phyloP scores from a whole-genome alignment of 2,113 vertebrate species.

The Aix galericulata region DNA sequence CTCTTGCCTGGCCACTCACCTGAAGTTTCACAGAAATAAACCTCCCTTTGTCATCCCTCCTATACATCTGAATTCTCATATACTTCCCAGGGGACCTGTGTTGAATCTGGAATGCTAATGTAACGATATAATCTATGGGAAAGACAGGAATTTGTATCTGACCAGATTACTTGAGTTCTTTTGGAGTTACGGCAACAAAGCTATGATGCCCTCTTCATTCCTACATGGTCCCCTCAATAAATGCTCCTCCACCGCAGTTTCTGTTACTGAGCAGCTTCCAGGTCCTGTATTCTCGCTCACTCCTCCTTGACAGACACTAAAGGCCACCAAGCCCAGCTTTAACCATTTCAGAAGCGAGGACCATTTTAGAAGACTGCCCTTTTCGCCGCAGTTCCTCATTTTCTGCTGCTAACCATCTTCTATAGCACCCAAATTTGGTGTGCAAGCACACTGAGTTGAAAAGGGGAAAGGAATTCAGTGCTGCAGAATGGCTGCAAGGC shows the following conservation, averaged over 20 bases:
- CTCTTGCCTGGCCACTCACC: not conserved
- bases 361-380: not conserved
- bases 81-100: not conserved
- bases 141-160: no score
- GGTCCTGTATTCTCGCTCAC: no score
- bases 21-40: not conserved
- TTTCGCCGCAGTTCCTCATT: not conserved
- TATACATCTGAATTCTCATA: not conserved
- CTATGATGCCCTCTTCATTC: fast-evolving
- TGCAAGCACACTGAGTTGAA: not conserved
- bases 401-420: not conserved
- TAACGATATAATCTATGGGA: not conserved
- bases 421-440: not conserved
- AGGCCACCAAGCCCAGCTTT: not conserved
- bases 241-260: not conserved
- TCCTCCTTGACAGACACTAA: not conserved
- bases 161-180: no score
- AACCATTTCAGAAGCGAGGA: not conserved
- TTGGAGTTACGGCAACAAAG: not conserved
- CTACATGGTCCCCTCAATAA: fast-evolving
- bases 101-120: no score
- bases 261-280: not conserved
- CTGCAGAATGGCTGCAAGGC: not conserved
- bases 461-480: not conserved
- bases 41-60: no score